Evolutionary conservation across 2,797 vertebrate species (phyloP).

Genomic region (Decapterus maruadsi): DNA sequence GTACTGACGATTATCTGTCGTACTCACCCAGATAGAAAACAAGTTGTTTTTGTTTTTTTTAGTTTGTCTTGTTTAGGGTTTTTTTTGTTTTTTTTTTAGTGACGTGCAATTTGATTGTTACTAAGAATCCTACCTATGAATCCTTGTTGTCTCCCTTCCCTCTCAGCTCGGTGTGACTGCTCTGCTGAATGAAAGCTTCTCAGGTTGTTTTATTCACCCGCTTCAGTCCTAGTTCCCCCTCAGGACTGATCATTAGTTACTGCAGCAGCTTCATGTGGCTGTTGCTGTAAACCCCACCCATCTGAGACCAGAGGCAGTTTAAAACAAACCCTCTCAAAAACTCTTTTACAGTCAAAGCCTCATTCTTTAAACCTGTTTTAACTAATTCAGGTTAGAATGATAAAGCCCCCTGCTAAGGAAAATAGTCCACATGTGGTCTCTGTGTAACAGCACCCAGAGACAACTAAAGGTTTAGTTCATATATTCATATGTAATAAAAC

Average conservation of each 20-base stretch:
- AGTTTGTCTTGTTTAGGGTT: neutral
- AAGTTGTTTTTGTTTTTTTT: neutral
- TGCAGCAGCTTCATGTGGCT: neutral
- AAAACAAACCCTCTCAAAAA: neutral
- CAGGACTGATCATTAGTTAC: neutral
- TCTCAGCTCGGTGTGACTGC: slow-evolving; percentile 39
- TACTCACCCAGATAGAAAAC: slow-evolving; percentile 16
- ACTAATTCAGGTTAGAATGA: neutral
- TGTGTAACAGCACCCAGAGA: neutral
- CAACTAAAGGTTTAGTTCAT: neutral
- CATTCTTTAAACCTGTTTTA: neutral
- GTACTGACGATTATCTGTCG: slow-evolving; percentile 34
- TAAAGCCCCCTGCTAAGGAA: neutral
- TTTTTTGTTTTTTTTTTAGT: slow-evolving; percentile 2
- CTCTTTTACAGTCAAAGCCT: neutral
- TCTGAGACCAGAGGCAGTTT: neutral
- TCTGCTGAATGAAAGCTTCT: slow-evolving; percentile 44
- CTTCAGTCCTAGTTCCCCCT: neutral
- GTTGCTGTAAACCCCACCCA: neutral
- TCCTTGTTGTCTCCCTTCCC: slow-evolving; percentile 3
- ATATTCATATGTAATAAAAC: slow-evolving; percentile 11
- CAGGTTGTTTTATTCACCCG: slow-evolving; percentile 27
- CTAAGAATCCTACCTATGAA: slow-evolving; percentile 23
- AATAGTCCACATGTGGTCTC: neutral
- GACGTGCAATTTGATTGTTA: slow-evolving; percentile 55